Base-by-base conservation (phyloP, 1,140 invertebrate species). In the Triops longicaudatus region DNA sequence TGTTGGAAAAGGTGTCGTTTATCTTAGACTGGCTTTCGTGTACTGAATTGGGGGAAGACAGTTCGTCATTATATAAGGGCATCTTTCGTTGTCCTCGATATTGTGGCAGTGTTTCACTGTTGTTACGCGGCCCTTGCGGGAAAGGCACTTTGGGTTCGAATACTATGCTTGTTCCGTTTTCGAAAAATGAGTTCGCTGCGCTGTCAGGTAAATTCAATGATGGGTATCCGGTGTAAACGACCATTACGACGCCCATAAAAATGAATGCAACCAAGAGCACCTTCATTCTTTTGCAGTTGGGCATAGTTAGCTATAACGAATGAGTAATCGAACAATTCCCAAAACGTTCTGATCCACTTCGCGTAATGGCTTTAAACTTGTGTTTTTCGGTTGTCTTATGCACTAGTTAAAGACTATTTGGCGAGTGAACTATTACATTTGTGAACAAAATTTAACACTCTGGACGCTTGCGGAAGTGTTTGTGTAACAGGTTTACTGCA, bases 171-270 rank as follows among this genome's bases (percentile, higher is more conserved):
- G 17, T 63, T 22, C 22, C 50, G 14, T 17, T 63, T 63, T 63
- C 22, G 10, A 63, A 63, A 63, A 63, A 63, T 5, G 50, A 63
- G 22, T 63, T 63, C 50, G 50, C 10, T 22, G 22, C 50, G 22
- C 50, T 63, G 10, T 63, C 50, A 63, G 50, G n/a, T 17, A 22
- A 4, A 17, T 22, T 0, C 50, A 22, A 3, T 63, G 50, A n/a
- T n/a, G 50, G 50, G 10, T 63, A 63, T 63, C 50, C 50, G n/a
- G 50, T 63, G 22, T 63, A 63, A n/a, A 63, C 50, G 50, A 63
- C 50, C 50, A 63, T 63, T 63, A 63, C 17, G 14, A 63, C 50
- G 22, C 50, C 50, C 50, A 63, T 6, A 22, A 63, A 63, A 63
- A 63, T 63, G n/a, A 63, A 63, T 6, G 50, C 50, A n/a, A 14